Evolutionary conservation across 2,888 invertebrate genomes (phyloP), one percentile per base, ranked within the genome.

Genomic region (Pseudanteris insignis): DNA sequence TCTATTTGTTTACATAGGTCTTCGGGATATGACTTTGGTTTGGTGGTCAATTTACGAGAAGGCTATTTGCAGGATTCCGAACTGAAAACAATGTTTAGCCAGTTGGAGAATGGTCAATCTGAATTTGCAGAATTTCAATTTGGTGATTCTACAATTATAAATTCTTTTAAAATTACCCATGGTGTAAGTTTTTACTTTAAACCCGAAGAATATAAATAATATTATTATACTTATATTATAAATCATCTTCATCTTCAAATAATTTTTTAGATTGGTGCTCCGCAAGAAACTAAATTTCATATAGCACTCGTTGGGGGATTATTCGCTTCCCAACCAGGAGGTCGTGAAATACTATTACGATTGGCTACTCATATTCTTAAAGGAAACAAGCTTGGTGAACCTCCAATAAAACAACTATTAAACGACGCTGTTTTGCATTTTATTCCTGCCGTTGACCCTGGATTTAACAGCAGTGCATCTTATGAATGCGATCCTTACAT

Each of bases 291-390:
- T 1, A 94, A 94, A 81, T 88, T 91, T 72, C 91, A 92, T 72
- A 84, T 96, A 9, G 89, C 90, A 0, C 78, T 96, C n/a, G 81
- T 93, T 15, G 94, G 95, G 60, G 92, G 93, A 43, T 78, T 94
- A 40, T 92, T 89, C 75, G 89, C 87, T 0, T 87, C 89, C 0
- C 90, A 95, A 73, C 91, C 92, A 0, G 81, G 91, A 9, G 94
- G 94, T 0, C 86, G 94, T 44, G 96, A 96, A 80, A 83, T 96
- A 55, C 81, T 90, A 0, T 73, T 94, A 0, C 89, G 94, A 78
- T 84, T 96, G 67, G 90, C 91, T 0, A 85, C 92, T 0, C 95
- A 96, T 81, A 80, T 96, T 11, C 79, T 89, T 13, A 86, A 85
- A 43, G 94, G 91, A 0, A 86, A 89, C 74, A 81, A 83, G 32